Percentiles rank a stretch among this genome's conserved stretches.
phyloP scores from a whole-genome alignment of 2,888 invertebrate species.

The Ceratothoa steindachneri region DNA sequence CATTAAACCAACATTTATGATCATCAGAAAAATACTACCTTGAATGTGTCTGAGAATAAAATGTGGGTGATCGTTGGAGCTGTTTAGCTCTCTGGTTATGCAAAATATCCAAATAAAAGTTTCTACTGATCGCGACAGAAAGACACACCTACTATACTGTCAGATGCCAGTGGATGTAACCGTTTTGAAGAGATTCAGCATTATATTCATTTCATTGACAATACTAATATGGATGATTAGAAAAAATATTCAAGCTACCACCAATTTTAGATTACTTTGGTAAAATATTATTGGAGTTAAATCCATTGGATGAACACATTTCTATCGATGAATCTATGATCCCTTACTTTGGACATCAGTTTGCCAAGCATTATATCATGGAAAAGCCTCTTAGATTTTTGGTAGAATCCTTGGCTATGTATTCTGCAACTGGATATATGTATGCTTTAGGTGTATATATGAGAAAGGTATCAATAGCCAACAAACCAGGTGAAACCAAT shows the following conservation, averaged over 20 bases:
- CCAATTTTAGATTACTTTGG: background rate
- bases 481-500: no score
- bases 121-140: background rate
- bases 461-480: no score
- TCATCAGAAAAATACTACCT: no score
- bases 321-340: constrained; percentile 8
- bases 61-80: no score
- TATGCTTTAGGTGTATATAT: constrained; percentile 6
- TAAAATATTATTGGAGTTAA: background rate
- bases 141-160: background rate
- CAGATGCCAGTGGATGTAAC: background rate
- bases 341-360: constrained; percentile 4
- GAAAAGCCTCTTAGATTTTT: constrained; percentile 1
- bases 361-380: constrained; percentile 4
- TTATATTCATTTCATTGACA: constrained; percentile 1
- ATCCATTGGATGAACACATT: background rate
- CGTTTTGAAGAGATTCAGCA: background rate
- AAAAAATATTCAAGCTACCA: background rate
- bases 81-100: no score
- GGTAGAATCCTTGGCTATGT: background rate
- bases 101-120: background rate
- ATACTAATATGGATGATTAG: background rate
- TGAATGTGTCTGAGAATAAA: no score
- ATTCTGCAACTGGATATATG: background rate
- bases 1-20: no score